phyloP scores from a whole-genome alignment of 53 echinoderm and acorn worm genomes.

The Stichopus horrens region DNA sequence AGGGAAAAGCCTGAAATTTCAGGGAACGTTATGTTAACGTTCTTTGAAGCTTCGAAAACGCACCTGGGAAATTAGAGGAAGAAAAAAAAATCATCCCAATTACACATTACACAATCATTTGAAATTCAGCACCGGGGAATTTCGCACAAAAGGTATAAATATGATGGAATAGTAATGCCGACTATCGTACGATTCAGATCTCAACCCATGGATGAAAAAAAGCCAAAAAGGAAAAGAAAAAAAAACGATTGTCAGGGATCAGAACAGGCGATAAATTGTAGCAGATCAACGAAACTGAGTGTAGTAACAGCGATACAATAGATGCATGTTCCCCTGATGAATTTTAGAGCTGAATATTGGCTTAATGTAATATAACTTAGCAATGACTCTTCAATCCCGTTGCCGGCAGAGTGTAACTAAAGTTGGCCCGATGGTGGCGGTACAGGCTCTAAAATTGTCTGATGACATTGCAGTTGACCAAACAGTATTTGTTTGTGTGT shows the following conservation, averaged over 20 bases:
- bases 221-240: background rate
- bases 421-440: no score
- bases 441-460: no score
- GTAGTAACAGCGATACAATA: no score
- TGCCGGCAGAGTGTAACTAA: no score
- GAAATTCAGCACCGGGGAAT: constrained; percentile 14
- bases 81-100: constrained; percentile 6
- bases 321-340: no score
- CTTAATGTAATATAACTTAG: no score
- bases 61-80: constrained; percentile 14
- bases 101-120: constrained; percentile 9
- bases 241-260: background rate
- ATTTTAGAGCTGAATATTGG: no score
- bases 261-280: no score
- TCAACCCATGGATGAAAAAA: background rate
- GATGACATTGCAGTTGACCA: no score
- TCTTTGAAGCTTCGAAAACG: constrained; percentile 1
- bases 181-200: background rate
- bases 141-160: constrained; percentile 18
- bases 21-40: background rate
- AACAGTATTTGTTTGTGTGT: no score
- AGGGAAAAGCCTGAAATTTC: background rate
- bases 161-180: background rate
- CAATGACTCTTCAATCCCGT: no score
- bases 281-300: no score